Conservation (phyloP, 2,797 vertebrate genomes). For the Smutsia gigantea region DNA sequence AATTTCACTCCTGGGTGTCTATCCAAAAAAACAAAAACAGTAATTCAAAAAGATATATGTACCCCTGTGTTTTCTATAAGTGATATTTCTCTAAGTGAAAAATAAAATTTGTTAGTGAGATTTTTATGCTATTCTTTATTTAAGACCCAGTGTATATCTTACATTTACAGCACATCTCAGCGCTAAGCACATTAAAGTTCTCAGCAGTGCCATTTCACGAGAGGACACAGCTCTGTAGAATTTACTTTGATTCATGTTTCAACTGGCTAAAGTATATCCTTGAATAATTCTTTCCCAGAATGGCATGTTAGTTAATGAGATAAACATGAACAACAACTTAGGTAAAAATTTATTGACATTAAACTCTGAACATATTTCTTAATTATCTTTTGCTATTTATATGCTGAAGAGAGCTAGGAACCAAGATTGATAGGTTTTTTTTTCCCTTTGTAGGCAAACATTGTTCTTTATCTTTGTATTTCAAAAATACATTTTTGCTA, state of each 20-base stretch:
- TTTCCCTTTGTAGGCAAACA: background rate
- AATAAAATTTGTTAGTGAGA: background rate
- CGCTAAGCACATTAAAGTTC: background rate
- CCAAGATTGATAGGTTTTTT: background rate
- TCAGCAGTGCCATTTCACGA: background rate
- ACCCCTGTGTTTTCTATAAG: background rate
- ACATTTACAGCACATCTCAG: background rate
- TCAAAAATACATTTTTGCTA: background rate
- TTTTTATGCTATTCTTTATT: background rate
- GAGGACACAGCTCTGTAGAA: background rate
- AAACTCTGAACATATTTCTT: background rate
- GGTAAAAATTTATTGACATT: conserved; percentile 25
- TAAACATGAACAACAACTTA: background rate
- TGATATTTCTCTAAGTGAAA: no score
- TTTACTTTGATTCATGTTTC: conserved; percentile 27
- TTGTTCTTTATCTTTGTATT: conserved; percentile 10
- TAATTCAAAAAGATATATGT: background rate
- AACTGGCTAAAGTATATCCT: conserved; percentile 24
- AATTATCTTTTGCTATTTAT: background rate
- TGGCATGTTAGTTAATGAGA: background rate
- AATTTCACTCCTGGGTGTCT: background rate
- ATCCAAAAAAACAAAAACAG: background rate
- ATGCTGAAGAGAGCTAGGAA: background rate
- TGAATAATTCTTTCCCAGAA: conserved; percentile 44
- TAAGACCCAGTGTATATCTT: conserved; percentile 3